Percentiles rank a stretch among this genome's conserved stretches.
These are phyloP conservation scores for Meteorus cinctellus DNA, from an alignment of 2,888 invertebrate species.

Conservation along the genomic window DNA sequence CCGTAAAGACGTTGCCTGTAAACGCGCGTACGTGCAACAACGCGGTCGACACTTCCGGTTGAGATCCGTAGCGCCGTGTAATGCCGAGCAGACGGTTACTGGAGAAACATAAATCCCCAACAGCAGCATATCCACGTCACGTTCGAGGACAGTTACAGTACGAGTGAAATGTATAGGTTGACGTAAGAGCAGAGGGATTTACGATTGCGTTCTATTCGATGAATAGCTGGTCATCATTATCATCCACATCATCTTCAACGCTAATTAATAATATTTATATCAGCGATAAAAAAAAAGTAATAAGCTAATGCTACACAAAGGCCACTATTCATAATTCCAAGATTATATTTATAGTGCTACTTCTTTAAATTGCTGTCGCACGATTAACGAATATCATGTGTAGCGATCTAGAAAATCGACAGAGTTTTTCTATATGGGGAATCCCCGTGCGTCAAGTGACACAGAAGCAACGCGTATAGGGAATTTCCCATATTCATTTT, in stretches of 20 bases:
- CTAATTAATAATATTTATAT: not conserved
- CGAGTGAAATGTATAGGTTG: slow-evolving; percentile 45
- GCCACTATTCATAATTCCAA: not conserved
- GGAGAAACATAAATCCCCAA: slow-evolving; percentile 50
- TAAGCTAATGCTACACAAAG: not conserved
- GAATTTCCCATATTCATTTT: not conserved
- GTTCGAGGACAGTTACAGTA: slow-evolving; percentile 38
- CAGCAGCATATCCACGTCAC: slow-evolving; percentile 41
- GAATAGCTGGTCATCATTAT: slow-evolving; percentile 26
- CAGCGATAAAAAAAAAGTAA: not conserved
- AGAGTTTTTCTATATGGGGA: not conserved
- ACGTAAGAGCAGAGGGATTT: slow-evolving; percentile 49
- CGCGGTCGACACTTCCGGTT: slow-evolving; percentile 37
- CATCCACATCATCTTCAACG: not conserved
- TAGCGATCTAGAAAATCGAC: not conserved
- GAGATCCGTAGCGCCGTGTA: slow-evolving; percentile 38
- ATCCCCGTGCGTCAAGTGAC: not conserved
- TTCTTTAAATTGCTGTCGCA: not conserved
- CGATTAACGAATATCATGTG: not conserved
- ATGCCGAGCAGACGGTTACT: slow-evolving; percentile 46
- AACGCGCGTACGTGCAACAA: slow-evolving; percentile 40
- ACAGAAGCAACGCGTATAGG: not conserved
- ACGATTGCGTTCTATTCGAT: slow-evolving; percentile 36
- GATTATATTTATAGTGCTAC: not conserved
- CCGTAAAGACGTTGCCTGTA: slow-evolving; percentile 37